A percentile compares a stretch with the other conserved stretches of the same genome.
phyloP scores from a whole-genome alignment of 1,140 invertebrate genomes.

The Solenopsis invicta region DNA sequence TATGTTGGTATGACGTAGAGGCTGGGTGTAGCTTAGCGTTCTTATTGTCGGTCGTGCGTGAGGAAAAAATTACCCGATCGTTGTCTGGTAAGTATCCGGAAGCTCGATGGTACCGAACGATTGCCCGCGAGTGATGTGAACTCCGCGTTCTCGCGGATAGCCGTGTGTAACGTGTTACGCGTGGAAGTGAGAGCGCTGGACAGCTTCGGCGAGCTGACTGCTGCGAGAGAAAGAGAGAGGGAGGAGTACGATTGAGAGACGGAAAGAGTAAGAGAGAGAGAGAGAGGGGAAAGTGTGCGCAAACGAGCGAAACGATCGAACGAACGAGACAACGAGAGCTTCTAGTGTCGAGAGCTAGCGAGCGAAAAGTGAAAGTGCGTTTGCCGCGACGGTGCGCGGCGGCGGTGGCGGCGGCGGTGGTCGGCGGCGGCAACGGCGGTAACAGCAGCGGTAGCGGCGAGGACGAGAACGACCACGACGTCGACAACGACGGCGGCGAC shows the following conservation, averaged over 20 bases:
- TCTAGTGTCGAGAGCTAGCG: neutral
- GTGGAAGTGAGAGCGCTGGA: neutral
- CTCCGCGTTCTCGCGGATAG: constrained; percentile 22
- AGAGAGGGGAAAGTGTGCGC: neutral
- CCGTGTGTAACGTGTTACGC: constrained; percentile 6
- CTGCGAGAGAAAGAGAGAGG: neutral
- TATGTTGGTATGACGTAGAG: constrained; percentile 84
- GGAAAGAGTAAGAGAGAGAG: neutral
- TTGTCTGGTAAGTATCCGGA: constrained; percentile 31
- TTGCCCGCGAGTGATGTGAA: constrained; percentile 71
- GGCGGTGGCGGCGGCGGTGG: too few species aligned
- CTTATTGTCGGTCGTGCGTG: constrained; percentile 73
- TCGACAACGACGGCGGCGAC: too few species aligned
- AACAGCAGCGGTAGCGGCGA: too few species aligned
- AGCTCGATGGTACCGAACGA: constrained; percentile 66
- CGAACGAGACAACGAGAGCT: constrained; percentile 12
- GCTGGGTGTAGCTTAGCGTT: constrained; percentile 82
- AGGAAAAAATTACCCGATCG: constrained; percentile 54
- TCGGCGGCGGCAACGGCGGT: too few species aligned
- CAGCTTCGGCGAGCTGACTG: constrained; percentile 1
- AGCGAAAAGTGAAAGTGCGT: constrained; percentile 47
- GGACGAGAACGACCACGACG: too few species aligned
- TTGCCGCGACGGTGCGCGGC: neutral
- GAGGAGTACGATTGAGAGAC: neutral
- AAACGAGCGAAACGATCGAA: constrained; percentile 43